phyloP scores from a whole-genome alignment of 2,888 invertebrate genomes.

The Drosophila niveifrons region DNA sequence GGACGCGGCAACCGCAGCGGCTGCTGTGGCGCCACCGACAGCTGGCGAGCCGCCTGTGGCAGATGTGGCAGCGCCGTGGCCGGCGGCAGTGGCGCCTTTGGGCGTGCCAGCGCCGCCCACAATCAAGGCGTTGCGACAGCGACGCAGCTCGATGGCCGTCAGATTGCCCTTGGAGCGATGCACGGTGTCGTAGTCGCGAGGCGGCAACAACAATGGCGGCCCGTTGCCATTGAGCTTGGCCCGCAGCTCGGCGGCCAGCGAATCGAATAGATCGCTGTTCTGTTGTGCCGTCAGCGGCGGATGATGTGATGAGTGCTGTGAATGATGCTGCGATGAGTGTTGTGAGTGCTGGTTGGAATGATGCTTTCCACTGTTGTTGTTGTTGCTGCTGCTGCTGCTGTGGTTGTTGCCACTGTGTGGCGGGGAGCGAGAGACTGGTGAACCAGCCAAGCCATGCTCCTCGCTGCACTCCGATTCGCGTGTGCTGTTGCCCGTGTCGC shows the following conservation, averaged over 20 bases:
- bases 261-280: constrained; percentile 93
- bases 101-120: constrained; percentile 81
- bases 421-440: constrained; percentile 83
- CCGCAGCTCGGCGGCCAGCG: constrained; percentile 95
- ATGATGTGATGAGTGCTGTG: constrained; percentile 46
- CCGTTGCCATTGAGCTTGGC: constrained; percentile 89
- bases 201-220: constrained; percentile 94
- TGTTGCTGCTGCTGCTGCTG: constrained; percentile 20
- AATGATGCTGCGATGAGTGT: constrained; percentile 2
- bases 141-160: constrained; percentile 89
- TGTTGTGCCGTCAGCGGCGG: constrained; percentile 83
- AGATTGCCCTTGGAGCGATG: constrained; percentile 90
- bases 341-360: constrained; percentile 29
- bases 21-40: constrained; percentile 83
- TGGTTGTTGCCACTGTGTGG: constrained; percentile 43
- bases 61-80: constrained; percentile 39
- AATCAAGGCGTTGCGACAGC: constrained; percentile 85
- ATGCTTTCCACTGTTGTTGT: constrained; percentile 34
- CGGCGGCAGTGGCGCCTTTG: constrained; percentile 53
- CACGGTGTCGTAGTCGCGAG: constrained; percentile 97
- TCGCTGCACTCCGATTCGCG: constrained; percentile 90
- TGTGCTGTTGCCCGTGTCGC: constrained; percentile 90
- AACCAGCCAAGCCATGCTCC: constrained; percentile 86
- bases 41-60: background rate
- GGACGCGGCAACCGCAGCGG: constrained; percentile 19